These are phyloP conservation scores for Noctilio leporinus DNA, from an alignment of 2,113 vertebrate genomes.

Conservation along the genomic window DNA sequence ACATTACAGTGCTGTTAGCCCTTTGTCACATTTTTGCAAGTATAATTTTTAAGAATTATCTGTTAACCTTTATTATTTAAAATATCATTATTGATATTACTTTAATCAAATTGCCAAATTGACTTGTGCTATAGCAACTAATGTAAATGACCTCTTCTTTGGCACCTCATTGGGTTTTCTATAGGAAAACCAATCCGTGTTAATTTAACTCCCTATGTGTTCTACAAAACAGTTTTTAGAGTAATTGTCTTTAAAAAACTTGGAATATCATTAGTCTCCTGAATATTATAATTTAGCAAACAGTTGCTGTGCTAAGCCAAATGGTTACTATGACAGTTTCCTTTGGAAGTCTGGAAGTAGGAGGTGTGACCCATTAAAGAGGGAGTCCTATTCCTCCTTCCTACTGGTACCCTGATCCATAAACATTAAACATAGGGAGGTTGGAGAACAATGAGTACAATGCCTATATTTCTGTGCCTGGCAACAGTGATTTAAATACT, in stretches of 20 bases:
- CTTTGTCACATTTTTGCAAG: neutral
- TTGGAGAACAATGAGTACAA: neutral
- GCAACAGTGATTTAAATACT: neutral
- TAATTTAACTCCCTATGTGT: constrained; percentile 13
- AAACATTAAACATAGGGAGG: neutral
- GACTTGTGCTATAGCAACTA: neutral
- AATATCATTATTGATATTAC: neutral
- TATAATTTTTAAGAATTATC: neutral
- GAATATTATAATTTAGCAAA: constrained; percentile 37
- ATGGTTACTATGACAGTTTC: constrained; percentile 6
- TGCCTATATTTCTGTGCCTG: neutral
- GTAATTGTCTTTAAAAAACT: constrained; percentile 31
- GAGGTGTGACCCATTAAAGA: neutral
- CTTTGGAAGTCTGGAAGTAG: neutral
- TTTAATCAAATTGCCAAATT: constrained; percentile 32
- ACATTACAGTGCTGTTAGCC: neutral
- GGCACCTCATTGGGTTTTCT: neutral
- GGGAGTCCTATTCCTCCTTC: neutral
- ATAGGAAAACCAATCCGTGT: neutral
- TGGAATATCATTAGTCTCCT: neutral
- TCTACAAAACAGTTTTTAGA: neutral
- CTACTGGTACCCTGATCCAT: neutral
- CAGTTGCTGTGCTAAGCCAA: neutral
- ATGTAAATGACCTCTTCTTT: constrained; percentile 9
- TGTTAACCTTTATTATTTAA: neutral